Conservation (phyloP, 2,888 invertebrate genomes). For the Platycnemis pennipes region DNA sequence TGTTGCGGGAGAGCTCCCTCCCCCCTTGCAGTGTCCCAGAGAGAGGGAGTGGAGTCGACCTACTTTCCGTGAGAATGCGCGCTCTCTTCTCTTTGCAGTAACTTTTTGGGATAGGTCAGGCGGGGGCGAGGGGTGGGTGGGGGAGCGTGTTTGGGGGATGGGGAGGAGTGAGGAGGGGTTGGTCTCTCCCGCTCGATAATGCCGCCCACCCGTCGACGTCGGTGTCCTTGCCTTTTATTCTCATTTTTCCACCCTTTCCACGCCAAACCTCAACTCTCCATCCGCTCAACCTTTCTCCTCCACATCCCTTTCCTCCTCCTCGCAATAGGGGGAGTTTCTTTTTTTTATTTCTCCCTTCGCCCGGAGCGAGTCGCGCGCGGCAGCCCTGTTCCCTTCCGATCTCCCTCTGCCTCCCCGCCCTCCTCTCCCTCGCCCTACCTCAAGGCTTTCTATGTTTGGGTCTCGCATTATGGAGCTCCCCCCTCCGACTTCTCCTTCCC, state of each 20-base stretch:
- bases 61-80: slow-evolving; percentile 47
- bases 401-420: neutral
- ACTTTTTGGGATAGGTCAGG: slow-evolving; percentile 50
- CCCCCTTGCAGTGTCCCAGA: too few species aligned
- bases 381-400: neutral
- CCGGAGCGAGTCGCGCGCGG: neutral
- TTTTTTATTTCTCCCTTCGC: neutral
- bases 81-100: neutral
- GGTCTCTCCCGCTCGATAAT: slow-evolving; percentile 29
- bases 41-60: neutral
- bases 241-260: neutral
- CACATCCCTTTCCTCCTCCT: neutral
- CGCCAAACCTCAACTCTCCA: neutral
- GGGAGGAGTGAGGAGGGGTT: neutral
- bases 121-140: neutral
- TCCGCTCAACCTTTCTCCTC: neutral
- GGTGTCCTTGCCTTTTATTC: neutral
- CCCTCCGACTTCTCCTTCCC: neutral
- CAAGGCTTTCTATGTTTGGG: slow-evolving; percentile 39
- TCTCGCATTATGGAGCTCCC: neutral
- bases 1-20: neutral
- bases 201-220: slow-evolving; percentile 33
- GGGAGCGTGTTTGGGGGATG: neutral
- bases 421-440: neutral
- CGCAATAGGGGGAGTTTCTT: neutral